Conservation (phyloP, 2,797 vertebrate species). For the Pyrocephalus nanus region DNA sequence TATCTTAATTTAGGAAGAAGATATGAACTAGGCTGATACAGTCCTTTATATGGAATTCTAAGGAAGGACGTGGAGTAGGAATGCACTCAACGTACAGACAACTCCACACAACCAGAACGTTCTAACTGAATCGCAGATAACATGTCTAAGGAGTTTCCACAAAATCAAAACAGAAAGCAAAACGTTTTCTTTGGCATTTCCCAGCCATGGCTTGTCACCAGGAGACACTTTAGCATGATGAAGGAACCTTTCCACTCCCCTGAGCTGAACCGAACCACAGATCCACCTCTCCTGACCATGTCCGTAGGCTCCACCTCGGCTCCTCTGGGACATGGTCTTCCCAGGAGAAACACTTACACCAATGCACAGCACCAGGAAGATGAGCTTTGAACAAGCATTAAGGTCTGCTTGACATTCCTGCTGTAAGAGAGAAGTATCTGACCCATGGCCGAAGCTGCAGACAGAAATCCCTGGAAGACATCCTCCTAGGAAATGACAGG, state of each 20-base stretch:
- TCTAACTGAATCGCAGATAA: background rate
- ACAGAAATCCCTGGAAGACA: conserved; percentile 22
- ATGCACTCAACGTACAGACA: rapidly evolving
- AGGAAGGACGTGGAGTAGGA: background rate
- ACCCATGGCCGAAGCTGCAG: background rate
- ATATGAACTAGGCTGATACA: background rate
- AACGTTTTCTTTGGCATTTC: background rate
- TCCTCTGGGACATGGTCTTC: rapidly evolving
- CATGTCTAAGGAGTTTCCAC: background rate
- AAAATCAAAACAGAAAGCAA: background rate
- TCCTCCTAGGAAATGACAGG: conserved; percentile 9
- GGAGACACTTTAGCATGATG: rapidly evolving
- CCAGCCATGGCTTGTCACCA: background rate
- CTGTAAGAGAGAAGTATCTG: background rate
- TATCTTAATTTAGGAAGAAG: background rate
- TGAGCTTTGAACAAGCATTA: rapidly evolving
- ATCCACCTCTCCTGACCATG: background rate
- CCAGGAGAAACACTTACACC: background rate
- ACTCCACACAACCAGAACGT: background rate
- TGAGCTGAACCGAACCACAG: rapidly evolving
- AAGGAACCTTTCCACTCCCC: background rate
- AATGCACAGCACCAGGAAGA: background rate
- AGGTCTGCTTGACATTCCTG: background rate
- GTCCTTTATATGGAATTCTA: background rate
- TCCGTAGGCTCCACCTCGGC: rapidly evolving